These are phyloP conservation scores for Alca torda DNA, from an alignment of 2,797 vertebrate genomes.

Conservation along the genomic window DNA sequence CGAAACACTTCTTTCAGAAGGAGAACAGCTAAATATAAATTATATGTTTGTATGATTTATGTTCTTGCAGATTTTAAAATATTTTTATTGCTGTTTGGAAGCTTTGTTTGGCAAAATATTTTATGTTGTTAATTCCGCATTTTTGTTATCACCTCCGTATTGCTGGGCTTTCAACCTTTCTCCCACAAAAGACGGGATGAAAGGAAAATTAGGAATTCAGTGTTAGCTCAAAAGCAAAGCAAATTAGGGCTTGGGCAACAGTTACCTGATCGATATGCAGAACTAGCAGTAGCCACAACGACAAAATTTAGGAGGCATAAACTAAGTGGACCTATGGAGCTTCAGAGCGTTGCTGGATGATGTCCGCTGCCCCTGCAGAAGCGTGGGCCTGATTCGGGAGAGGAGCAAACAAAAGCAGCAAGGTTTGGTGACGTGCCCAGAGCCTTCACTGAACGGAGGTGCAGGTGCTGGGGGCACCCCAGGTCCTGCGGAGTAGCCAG, in stretches of 20 bases:
- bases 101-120: background rate
- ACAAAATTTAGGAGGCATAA: background rate
- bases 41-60: background rate
- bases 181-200: background rate
- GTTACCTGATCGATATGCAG: background rate
- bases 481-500: background rate
- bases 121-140: background rate
- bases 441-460: fast-evolving
- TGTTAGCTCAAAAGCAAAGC: background rate
- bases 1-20: background rate
- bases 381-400: background rate
- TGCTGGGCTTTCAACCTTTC: background rate
- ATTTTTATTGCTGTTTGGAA: background rate
- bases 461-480: background rate
- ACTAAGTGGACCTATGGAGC: background rate
- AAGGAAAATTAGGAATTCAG: background rate
- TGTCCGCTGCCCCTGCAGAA: background rate
- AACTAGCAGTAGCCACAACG: background rate
- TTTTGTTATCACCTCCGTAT: background rate
- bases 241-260: background rate
- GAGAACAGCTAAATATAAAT: background rate
- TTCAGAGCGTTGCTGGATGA: background rate
- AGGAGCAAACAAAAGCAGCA: background rate
- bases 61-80: background rate
- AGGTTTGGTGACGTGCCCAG: background rate